phyloP scores from a whole-genome alignment of 2,888 invertebrate species.

The Melipona bicolor region DNA sequence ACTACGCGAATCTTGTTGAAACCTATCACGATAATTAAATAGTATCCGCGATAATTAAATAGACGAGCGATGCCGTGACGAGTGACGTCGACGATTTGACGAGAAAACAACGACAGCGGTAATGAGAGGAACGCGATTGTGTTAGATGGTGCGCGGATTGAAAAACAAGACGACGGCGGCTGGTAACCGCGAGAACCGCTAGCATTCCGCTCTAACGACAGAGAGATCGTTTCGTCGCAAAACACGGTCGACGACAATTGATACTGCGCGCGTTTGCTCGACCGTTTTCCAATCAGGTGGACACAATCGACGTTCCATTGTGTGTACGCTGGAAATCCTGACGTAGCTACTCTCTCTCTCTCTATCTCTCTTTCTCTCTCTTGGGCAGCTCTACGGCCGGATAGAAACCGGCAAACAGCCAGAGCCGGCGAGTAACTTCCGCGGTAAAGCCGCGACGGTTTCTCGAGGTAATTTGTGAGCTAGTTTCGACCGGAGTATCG shows the following conservation, averaged over 20 bases:
- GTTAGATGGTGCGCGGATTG: not conserved
- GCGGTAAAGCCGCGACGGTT: slow-evolving; percentile 80
- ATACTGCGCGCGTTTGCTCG: not conserved
- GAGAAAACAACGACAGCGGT: not conserved
- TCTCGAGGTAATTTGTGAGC: slow-evolving; percentile 83
- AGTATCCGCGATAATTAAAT: too few species aligned
- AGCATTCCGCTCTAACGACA: slow-evolving; percentile 35
- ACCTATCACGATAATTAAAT: too few species aligned
- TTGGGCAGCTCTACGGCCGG: too few species aligned
- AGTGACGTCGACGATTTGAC: not conserved
- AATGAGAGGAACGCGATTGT: not conserved
- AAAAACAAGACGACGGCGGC: not conserved
- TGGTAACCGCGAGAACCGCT: slow-evolving; percentile 4
- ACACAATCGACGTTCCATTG: slow-evolving; percentile 25
- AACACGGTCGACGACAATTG: not conserved
- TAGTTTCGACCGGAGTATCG: slow-evolving; percentile 79
- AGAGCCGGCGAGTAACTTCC: slow-evolving; percentile 38
- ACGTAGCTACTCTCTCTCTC: slow-evolving; percentile 37
- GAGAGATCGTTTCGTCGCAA: slow-evolving; percentile 10
- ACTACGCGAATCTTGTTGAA: too few species aligned
- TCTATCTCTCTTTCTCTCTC: not conserved
- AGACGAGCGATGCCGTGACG: too few species aligned
- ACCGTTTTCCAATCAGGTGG: slow-evolving; percentile 23
- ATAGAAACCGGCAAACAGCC: not conserved
- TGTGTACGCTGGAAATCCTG: slow-evolving; percentile 55